These are phyloP conservation scores for Ovibos moschatus DNA, from an alignment of 2,113 vertebrate species.

Conservation along the genomic window DNA sequence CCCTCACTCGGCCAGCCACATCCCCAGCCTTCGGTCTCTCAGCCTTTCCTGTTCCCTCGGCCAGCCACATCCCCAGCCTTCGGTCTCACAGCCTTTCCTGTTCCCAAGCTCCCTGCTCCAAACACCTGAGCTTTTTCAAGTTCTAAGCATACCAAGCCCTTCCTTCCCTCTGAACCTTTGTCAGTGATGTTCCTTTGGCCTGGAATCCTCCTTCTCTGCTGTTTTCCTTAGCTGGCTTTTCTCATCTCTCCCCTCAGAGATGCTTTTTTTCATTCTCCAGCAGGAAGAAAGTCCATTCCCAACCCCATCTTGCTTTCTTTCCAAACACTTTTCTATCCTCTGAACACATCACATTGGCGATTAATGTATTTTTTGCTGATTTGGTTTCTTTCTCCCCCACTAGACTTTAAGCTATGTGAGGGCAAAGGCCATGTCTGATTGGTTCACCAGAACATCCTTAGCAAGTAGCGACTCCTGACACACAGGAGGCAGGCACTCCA, in stretches of 20 bases:
- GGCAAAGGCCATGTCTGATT: neutral
- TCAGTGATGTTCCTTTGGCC: neutral
- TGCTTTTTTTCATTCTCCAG: neutral
- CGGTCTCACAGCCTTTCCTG: neutral
- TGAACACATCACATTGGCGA: neutral
- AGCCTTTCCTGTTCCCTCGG: neutral
- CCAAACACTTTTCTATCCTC: neutral
- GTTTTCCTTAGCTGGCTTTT: neutral
- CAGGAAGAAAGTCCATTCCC: neutral
- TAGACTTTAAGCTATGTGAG: neutral
- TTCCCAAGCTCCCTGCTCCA: neutral
- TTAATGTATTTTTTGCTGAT: neutral
- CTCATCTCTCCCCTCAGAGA: neutral
- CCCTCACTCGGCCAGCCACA: rapidly evolving
- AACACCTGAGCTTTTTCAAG: neutral
- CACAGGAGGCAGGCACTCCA: neutral
- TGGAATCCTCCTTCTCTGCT: neutral
- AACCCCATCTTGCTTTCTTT: neutral
- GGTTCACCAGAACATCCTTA: neutral
- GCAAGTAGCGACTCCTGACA: neutral
- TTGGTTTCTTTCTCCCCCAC: neutral
- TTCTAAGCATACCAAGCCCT: neutral
- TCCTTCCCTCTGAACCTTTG: neutral
- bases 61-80: neutral
- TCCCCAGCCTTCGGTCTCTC: neutral